Evolutionary conservation across 2,888 invertebrate genomes (phyloP).

Genomic region (Leptopilina myrica): DNA sequence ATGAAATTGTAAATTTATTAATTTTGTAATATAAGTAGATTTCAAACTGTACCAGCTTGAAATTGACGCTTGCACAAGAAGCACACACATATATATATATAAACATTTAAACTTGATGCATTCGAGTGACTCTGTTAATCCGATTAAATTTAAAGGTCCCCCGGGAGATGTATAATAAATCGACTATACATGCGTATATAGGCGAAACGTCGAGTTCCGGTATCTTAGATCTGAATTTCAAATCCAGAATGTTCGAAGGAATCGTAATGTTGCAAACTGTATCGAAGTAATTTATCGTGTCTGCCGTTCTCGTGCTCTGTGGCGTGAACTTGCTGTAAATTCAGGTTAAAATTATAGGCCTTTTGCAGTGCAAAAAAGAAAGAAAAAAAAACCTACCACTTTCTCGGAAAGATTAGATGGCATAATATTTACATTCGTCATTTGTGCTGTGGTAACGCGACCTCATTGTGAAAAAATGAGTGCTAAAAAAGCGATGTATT

Average conservation of each 20-base stretch:
- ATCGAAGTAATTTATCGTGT: conserved; percentile 34
- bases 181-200: conserved; percentile 12
- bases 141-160: conserved; percentile 59
- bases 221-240: conserved; percentile 38
- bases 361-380: no score
- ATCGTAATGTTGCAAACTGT: conserved; percentile 39
- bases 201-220: conserved; percentile 28
- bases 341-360: conserved; percentile 33
- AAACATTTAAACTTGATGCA: conserved; percentile 51
- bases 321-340: conserved; percentile 23
- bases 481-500: background rate
- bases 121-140: conserved; percentile 60
- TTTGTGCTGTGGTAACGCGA: background rate
- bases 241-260: conserved; percentile 37
- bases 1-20: no score
- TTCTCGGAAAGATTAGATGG: conserved; percentile 21
- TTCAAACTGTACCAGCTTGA: background rate
- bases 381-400: background rate
- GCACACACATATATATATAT: no score
- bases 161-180: conserved; percentile 45
- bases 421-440: conserved; percentile 27
- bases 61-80: background rate
- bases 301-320: conserved; percentile 25
- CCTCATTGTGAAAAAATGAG: conserved; percentile 13
- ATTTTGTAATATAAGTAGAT: background rate